Evolutionary conservation across 2,888 invertebrate species (phyloP), one percentile per base, ranked within the genome.

Genomic region (Rhyacophila evoluta): DNA sequence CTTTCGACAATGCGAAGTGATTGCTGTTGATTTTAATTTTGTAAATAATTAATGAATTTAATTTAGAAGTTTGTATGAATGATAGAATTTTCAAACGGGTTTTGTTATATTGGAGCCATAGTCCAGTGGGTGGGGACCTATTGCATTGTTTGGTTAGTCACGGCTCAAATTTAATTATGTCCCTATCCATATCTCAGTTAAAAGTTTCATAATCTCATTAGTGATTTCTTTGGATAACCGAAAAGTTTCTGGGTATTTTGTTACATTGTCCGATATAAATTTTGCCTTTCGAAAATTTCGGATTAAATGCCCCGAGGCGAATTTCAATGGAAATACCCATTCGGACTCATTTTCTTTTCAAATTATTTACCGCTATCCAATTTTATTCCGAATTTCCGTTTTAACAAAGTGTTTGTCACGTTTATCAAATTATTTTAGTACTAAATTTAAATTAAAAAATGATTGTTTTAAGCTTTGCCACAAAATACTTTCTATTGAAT

Each of bases 161-260:
- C 10, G 55, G 19, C 55, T 55, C 15, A 25, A 55, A 25, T 25
- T 55, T 55, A 55, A 55, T 55, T 55, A 55, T 55, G 25, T 55
- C 25, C 55, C 55, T 55, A 8, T 55, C 55, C 19, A 12, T 55
- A 55, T 55, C 55, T 55, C 19, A 25, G 5, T 25, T 19, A 55
- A 55, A 55, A 55, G 55, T 55, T 55, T 55, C 25, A 10, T 55
- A 55, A 55, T 55, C 55, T 55, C 55, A 55, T 55, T 55, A 55
- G 15, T 19, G 55, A 55, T 55, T 55, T 55, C 55, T 55, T 55
- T 8, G 25, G 19, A 55, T 55, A 55, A 55, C 15, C 25, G 8
- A 25, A 55, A 55, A 55, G 15, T 55, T 25, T 55, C 10, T 10
- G 25, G 55, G 55, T 55, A 19, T 55, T 55, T 55, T 55, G 55